Conservation (phyloP, 2,113 vertebrate genomes). For the Notothenia coriiceps region DNA sequence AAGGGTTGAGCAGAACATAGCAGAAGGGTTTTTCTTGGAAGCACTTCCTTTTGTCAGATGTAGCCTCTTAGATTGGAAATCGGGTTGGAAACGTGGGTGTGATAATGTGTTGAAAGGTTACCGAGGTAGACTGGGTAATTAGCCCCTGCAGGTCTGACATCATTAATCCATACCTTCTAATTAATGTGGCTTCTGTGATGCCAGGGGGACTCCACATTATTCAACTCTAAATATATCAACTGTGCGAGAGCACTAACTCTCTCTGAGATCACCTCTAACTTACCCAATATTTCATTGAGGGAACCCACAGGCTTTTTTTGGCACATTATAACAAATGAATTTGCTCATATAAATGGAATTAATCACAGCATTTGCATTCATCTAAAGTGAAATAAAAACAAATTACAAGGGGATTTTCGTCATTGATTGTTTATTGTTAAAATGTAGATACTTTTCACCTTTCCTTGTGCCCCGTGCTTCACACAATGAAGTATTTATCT, state of each 20-base stretch:
- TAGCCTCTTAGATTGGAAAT: constrained; percentile 38
- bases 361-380: constrained; percentile 25
- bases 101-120: constrained; percentile 83
- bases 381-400: constrained; percentile 23
- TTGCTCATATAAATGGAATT: constrained; percentile 53
- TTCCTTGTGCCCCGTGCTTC: constrained; percentile 82
- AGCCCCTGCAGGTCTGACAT: constrained; percentile 81
- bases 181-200: constrained; percentile 77
- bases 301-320: constrained; percentile 65
- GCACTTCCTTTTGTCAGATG: constrained; percentile 63
- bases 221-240: constrained; percentile 79
- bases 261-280: constrained; percentile 68
- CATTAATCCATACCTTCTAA: constrained; percentile 85
- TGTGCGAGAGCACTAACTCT: constrained; percentile 56
- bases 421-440: constrained; percentile 16
- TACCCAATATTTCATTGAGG: constrained; percentile 51
- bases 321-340: constrained; percentile 80
- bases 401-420: constrained; percentile 3
- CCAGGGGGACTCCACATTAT: constrained; percentile 78
- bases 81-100: constrained; percentile 54
- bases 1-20: constrained; percentile 6
- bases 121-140: constrained; percentile 83
- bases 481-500: constrained; percentile 83
- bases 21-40: constrained; percentile 37
- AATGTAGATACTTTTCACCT: constrained; percentile 23